phyloP scores from a whole-genome alignment of 1,140 invertebrate genomes.

The Brachionus sp. region DNA sequence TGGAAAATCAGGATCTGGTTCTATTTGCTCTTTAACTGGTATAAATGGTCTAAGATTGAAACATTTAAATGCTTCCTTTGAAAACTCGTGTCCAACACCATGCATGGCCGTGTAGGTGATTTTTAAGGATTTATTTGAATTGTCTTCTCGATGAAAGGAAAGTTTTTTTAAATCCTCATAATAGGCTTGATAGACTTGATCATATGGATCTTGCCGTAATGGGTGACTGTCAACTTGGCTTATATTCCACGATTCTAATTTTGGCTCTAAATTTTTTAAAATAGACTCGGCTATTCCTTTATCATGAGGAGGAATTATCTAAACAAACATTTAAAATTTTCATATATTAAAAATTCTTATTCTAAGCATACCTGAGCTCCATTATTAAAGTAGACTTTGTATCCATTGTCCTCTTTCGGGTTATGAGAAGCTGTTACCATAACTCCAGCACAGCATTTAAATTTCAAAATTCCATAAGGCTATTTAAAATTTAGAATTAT shows the following conservation, averaged over 20 bases:
- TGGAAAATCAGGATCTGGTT: slow-evolving; percentile 91
- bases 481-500: slow-evolving; percentile 40
- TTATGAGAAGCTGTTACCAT: slow-evolving; percentile 99
- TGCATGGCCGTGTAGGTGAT: slow-evolving; percentile 95
- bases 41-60: slow-evolving; percentile 73
- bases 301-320: slow-evolving; percentile 89
- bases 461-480: slow-evolving; percentile 72
- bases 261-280: slow-evolving; percentile 71
- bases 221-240: slow-evolving; percentile 51
- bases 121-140: slow-evolving; percentile 65
- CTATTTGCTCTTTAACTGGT: slow-evolving; percentile 71
- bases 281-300: slow-evolving; percentile 78
- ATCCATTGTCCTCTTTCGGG: slow-evolving; percentile 97
- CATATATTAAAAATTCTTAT: slow-evolving; percentile 26
- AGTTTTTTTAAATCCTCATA: slow-evolving; percentile 63
- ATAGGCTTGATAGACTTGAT: slow-evolving; percentile 67
- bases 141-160: slow-evolving; percentile 60
- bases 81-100: slow-evolving; percentile 83
- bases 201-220: slow-evolving; percentile 60
- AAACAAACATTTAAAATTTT: not conserved
- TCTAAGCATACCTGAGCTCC: slow-evolving; percentile 69
- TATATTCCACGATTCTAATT: slow-evolving; percentile 67
- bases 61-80: slow-evolving; percentile 70
- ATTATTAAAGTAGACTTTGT: slow-evolving; percentile 92
- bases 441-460: slow-evolving; percentile 73